A percentile compares a stretch with the other conserved stretches of the same genome.
phyloP scores from a whole-genome alignment of 2,113 vertebrate genomes.

The Epinephelus cyanopodus region DNA sequence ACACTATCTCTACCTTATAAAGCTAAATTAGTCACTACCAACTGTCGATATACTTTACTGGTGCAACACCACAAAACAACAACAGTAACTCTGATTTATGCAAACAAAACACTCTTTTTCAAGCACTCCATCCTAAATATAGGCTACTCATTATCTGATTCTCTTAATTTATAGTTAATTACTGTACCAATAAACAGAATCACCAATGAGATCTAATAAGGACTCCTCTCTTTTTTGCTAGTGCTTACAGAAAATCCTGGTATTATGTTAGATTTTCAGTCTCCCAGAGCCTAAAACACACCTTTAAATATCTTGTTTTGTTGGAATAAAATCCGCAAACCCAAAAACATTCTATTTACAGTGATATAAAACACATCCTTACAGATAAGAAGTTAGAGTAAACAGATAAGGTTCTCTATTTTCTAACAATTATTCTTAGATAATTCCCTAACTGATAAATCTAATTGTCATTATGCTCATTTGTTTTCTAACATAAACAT shows the following conservation, averaged over 20 bases:
- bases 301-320: not conserved
- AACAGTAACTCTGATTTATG: not conserved
- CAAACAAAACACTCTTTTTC: not conserved
- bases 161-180: not conserved
- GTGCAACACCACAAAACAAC: not conserved
- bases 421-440: not conserved
- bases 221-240: not conserved
- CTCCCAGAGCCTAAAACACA: not conserved
- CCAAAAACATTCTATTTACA: not conserved
- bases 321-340: not conserved
- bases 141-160: not conserved
- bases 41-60: not conserved
- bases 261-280: not conserved
- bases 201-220: not conserved
- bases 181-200: not conserved
- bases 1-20: not conserved
- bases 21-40: not conserved
- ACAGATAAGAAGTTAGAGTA: not conserved
- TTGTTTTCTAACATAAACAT: slow-evolving; percentile 1
- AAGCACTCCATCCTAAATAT: not conserved
- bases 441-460: not conserved
- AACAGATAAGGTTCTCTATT: not conserved
- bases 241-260: not conserved
- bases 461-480: not conserved
- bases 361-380: not conserved